Percentiles rank a stretch among this genome's conserved stretches.
Evolutionary conservation across 2,113 vertebrate species (phyloP).

Genomic region (Entelurus aequoreus): DNA sequence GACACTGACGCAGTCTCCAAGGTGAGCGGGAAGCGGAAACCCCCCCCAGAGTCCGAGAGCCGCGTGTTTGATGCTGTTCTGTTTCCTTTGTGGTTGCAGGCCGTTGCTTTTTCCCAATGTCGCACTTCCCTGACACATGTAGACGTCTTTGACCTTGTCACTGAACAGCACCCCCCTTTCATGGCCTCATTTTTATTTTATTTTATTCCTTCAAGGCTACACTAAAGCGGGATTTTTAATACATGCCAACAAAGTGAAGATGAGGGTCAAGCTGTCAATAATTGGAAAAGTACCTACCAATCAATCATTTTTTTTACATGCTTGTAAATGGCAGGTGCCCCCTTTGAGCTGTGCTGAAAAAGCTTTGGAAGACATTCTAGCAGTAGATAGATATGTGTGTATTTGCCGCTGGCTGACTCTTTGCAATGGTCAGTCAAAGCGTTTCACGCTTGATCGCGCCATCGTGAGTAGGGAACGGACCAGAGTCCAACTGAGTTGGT

Average conservation of each 20-base stretch:
- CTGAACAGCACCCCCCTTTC: background rate
- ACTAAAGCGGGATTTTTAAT: background rate
- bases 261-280: background rate
- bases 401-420: no score
- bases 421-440: no score
- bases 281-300: background rate
- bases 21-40: slow-evolving; percentile 57
- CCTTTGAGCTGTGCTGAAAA: no score
- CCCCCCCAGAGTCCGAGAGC: slow-evolving; percentile 36
- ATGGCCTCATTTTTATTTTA: background rate
- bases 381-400: no score
- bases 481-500: no score
- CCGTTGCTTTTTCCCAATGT: slow-evolving; percentile 52
- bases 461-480: no score
- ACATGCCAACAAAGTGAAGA: background rate
- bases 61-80: slow-evolving; percentile 45
- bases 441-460: no score
- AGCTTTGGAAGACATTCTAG: no score
- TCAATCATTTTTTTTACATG: background rate
- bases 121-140: slow-evolving; percentile 57
- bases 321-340: background rate
- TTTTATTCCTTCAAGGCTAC: slow-evolving; percentile 7
- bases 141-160: slow-evolving; percentile 58
- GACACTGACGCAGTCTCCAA: slow-evolving; percentile 61
- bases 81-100: slow-evolving; percentile 59